Evolutionary conservation across 2,888 invertebrate species (phyloP).

Genomic region (Ochropacha duplaris): DNA sequence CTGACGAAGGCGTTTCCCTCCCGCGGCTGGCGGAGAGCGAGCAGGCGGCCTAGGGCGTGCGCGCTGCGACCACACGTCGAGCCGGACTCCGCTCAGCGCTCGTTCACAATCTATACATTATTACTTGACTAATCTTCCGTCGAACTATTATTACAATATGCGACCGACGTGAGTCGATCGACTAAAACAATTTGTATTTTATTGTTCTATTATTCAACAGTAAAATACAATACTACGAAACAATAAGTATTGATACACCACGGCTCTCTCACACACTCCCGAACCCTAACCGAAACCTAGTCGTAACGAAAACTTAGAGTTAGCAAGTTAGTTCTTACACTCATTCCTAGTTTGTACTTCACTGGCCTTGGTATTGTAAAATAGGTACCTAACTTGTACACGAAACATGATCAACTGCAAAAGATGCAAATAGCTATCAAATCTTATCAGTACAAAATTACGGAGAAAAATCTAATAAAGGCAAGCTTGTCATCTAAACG

Average conservation of each 20-base stretch:
- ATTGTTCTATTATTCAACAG: too few relatives aligned
- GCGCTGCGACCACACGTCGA: constrained; percentile 70
- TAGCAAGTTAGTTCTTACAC: constrained; percentile 22
- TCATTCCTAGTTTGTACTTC: constrained; percentile 46
- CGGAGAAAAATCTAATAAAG: constrained; percentile 16
- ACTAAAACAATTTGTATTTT: too few relatives aligned
- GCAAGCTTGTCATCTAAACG: constrained; percentile 8
- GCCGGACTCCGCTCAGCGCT: constrained; percentile 40
- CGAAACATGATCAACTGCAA: constrained; percentile 16
- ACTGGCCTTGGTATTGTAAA: constrained; percentile 61
- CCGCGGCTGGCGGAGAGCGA: constrained; percentile 55
- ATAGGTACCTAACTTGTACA: constrained; percentile 47
- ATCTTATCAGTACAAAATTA: constrained; percentile 13
- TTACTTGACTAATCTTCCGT: constrained; percentile 66
- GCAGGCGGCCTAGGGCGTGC: constrained; percentile 71
- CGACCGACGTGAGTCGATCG: constrained; percentile 41
- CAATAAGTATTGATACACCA: background rate
- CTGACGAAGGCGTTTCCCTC: constrained; percentile 74
- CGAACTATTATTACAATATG: constrained; percentile 62
- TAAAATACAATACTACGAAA: too few relatives aligned
- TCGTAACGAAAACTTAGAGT: constrained; percentile 60
- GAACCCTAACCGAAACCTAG: constrained; percentile 46
- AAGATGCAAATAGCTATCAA: constrained; percentile 18
- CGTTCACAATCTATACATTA: constrained; percentile 70
- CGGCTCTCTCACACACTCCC: constrained; percentile 45